Evolutionary conservation across 2,888 invertebrate species (phyloP).

Genomic region (Smittia sp.): DNA sequence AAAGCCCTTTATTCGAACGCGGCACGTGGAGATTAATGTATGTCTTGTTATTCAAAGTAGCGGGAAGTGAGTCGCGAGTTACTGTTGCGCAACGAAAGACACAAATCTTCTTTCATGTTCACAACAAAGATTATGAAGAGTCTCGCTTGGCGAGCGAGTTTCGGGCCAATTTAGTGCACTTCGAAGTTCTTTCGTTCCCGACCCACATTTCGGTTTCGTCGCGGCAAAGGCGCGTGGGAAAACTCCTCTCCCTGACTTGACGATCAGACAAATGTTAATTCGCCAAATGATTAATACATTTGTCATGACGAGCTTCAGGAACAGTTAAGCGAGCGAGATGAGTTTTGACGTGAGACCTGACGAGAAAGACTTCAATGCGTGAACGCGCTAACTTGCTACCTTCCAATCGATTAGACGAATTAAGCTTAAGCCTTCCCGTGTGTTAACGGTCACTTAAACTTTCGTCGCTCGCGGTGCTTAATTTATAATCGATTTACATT

Average conservation of each 20-base stretch:
- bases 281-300: too few species aligned
- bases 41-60: conserved; percentile 30
- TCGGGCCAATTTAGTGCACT: conserved; percentile 39
- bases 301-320: too few species aligned
- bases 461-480: not conserved
- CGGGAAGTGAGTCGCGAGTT: conserved; percentile 12
- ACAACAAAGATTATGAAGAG: not conserved
- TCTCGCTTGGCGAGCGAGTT: not conserved
- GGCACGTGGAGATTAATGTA: too few species aligned
- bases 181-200: not conserved
- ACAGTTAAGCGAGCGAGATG: too few species aligned
- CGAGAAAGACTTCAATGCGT: not conserved
- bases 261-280: too few species aligned
- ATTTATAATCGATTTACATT: not conserved
- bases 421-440: too few species aligned
- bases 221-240: conserved; percentile 1
- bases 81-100: conserved; percentile 38
- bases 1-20: too few species aligned
- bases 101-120: conserved; percentile 1
- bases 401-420: too few species aligned
- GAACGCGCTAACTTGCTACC: too few species aligned
- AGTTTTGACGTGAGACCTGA: not conserved
- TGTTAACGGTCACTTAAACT: not conserved
- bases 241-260: too few species aligned
- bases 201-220: conserved; percentile 34